Evolutionary conservation across 2,113 vertebrate genomes (phyloP).

Genomic region (Tragelaphus scriptus): DNA sequence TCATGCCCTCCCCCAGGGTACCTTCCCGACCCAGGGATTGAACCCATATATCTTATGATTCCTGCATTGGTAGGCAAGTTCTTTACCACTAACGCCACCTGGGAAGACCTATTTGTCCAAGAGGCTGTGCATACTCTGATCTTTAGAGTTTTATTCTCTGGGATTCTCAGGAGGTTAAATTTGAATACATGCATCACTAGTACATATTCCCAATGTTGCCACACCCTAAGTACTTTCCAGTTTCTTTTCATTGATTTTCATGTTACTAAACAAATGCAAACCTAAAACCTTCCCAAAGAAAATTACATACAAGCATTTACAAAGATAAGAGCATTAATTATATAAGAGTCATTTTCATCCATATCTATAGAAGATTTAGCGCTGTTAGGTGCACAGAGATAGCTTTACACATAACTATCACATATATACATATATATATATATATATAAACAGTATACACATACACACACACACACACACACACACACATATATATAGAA

Average conservation of each 20-base stretch:
- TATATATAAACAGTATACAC: neutral
- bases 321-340: neutral
- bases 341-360: neutral
- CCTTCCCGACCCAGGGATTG: neutral
- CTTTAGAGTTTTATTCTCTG: neutral
- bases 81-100: neutral
- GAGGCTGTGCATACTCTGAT: neutral
- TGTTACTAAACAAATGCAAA: neutral
- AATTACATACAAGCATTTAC: neutral
- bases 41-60: neutral
- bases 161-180: slow-evolving; percentile 12
- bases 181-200: neutral
- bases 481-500: neutral
- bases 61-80: neutral
- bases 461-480: neutral
- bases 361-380: neutral
- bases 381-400: neutral
- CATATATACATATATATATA: neutral
- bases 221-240: neutral
- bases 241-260: neutral
- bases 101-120: neutral
- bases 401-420: neutral
- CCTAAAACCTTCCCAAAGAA: neutral
- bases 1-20: neutral
- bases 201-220: neutral